Percentiles rank a stretch among this genome's conserved stretches.
phyloP scores from a whole-genome alignment of 1,140 invertebrate species.

The Luehdorfia chinensis region DNA sequence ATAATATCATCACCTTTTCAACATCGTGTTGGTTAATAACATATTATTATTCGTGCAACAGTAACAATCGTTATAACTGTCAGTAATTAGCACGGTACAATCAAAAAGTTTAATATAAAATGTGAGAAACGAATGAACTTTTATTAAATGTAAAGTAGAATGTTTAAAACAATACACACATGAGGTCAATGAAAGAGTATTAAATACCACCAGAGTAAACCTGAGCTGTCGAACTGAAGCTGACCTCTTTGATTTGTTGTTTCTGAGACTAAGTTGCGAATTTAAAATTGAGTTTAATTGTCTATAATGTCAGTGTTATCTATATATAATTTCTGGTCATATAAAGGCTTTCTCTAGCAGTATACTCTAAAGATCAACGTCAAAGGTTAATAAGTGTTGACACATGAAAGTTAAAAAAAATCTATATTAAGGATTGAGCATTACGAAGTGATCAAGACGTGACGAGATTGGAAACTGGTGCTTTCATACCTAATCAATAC shows the following conservation, averaged over 20 bases:
- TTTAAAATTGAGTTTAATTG: neutral
- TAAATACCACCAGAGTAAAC: constrained; percentile 12
- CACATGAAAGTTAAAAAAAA: constrained; percentile 32
- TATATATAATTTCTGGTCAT: neutral
- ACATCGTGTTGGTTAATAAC: no score
- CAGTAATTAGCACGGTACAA: no score
- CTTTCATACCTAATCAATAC: constrained; percentile 50
- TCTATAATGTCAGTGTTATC: neutral
- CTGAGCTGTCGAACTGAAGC: no score
- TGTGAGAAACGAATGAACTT: no score
- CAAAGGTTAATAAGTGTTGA: constrained; percentile 19
- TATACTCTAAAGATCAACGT: constrained; percentile 14
- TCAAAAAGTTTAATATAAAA: no score
- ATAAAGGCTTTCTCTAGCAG: constrained; percentile 10
- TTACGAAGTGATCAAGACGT: constrained; percentile 29
- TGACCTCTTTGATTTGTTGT: no score
- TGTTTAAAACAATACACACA: constrained; percentile 3
- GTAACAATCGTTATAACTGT: no score
- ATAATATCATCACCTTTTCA: no score
- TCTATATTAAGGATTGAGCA: constrained; percentile 45
- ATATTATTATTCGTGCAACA: no score
- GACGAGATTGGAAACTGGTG: constrained; percentile 42
- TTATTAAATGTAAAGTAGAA: no score
- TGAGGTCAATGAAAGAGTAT: constrained; percentile 9
- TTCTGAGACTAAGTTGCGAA: no score